Percentiles rank a stretch among this genome's conserved stretches.
These are phyloP conservation scores for Neotragus moschatus DNA, from an alignment of 2,113 vertebrate genomes.

Conservation along the genomic window DNA sequence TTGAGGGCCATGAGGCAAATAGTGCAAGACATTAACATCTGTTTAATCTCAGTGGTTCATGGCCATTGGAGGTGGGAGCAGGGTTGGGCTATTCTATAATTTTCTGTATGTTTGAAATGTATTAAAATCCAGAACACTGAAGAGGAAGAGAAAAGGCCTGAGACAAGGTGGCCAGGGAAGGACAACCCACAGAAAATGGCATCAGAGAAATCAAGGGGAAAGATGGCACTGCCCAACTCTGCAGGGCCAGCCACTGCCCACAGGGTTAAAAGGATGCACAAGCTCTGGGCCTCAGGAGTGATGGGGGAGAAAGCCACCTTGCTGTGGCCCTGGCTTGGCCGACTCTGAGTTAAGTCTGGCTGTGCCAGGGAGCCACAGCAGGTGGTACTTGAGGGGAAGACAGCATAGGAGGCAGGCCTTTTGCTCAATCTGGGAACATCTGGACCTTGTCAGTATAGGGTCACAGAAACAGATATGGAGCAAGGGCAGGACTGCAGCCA, in stretches of 20 bases:
- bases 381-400: background rate
- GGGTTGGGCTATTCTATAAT: background rate
- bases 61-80: background rate
- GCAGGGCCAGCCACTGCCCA: background rate
- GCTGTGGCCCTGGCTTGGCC: background rate
- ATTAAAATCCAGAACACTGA: background rate
- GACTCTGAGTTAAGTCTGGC: background rate
- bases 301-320: background rate
- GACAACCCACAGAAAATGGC: background rate
- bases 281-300: background rate
- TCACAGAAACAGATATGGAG: background rate
- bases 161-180: background rate
- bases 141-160: background rate
- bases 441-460: background rate
- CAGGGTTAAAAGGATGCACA: background rate
- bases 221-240: rapidly evolving
- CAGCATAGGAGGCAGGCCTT: background rate
- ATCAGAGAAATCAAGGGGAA: background rate
- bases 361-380: background rate
- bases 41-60: background rate
- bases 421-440: background rate
- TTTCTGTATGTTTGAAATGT: background rate
- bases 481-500: background rate
- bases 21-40: background rate
- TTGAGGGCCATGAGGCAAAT: background rate